Evolutionary conservation across 92 coral and sea anemone species (phyloP), one percentile per base, ranked within the genome.

Genomic region (Galaxea fascicularis): DNA sequence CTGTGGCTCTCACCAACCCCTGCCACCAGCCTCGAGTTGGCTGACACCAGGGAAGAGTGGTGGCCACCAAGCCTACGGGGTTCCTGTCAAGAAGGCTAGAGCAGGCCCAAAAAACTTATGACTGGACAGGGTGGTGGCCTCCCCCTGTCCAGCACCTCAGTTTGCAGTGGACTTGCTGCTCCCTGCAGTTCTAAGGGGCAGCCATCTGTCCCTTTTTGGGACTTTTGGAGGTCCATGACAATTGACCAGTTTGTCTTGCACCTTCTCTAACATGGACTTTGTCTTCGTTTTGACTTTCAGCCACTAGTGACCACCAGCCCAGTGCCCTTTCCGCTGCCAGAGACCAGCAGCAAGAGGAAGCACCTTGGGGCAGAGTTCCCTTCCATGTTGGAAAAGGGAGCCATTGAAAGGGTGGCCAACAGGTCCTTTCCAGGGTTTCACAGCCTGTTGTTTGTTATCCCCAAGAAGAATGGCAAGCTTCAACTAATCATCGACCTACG

Each of bases 211-310:
- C n/a, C n/a, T n/a, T n/a, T n/a, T n/a, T n/a, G n/a, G n/a, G n/a
- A n/a, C n/a, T n/a, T n/a, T n/a, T n/a, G n/a, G n/a, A n/a, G n/a
- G n/a, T n/a, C n/a, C n/a, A n/a, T n/a, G n/a, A n/a, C n/a, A n/a
- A n/a, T n/a, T n/a, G n/a, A 68, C 75, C 39, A 25, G 10, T 67
- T 49, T 53, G 77, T 65, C 28, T 45, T 79, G 58, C 59, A 8
- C 21, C 47, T 80, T 80, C 77, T 80, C 39, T 77, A 80, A 31
- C 75, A 68, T 45, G 85, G 85, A 13, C 62, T 16, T 12, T 56
- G n/a, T 59, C 73, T 46, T 65, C 31, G 57, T 4, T 66, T 80
- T n/a, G n/a, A n/a, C n/a, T 80, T 46, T 57, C 71, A 53, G 51
- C 66, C 77, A 0, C 35, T 51, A 57, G 20, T 80, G 25, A n/a